phyloP scores from a whole-genome alignment of 2,113 vertebrate species.

The Octodon degus region DNA sequence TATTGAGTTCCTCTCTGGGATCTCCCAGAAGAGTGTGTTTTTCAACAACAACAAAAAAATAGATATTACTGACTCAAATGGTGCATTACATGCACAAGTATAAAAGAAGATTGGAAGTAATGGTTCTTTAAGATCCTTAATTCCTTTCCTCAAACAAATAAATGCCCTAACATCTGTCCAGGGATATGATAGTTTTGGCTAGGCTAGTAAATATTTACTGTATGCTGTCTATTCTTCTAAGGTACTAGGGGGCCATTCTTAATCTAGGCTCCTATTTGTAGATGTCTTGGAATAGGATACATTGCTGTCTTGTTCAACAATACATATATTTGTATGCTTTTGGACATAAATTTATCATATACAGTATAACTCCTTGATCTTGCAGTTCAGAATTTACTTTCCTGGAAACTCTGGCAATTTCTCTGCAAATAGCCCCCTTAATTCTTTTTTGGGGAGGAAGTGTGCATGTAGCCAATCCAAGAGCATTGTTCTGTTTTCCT shows the following conservation, averaged over 20 bases:
- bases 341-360: not conserved
- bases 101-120: not conserved
- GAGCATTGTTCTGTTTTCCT: not conserved
- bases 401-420: not conserved
- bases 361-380: not conserved
- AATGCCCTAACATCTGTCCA: not conserved
- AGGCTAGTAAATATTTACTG: not conserved
- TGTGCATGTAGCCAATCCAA: not conserved
- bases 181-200: not conserved
- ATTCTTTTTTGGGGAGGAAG: not conserved
- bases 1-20: not conserved
- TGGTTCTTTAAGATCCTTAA: not conserved
- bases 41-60: not conserved
- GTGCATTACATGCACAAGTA: not conserved
- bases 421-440: not conserved
- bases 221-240: not conserved
- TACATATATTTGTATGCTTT: not conserved
- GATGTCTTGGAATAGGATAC: not conserved
- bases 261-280: not conserved
- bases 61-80: not conserved
- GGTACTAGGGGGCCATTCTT: not conserved
- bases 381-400: not conserved
- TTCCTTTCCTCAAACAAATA: slow-evolving; percentile 5
- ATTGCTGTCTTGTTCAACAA: not conserved
- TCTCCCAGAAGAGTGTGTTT: not conserved